Percentiles rank a stretch among this genome's conserved stretches.
Evolutionary conservation across 2,797 vertebrate genomes (phyloP).

Genomic region (Betta splendens): DNA sequence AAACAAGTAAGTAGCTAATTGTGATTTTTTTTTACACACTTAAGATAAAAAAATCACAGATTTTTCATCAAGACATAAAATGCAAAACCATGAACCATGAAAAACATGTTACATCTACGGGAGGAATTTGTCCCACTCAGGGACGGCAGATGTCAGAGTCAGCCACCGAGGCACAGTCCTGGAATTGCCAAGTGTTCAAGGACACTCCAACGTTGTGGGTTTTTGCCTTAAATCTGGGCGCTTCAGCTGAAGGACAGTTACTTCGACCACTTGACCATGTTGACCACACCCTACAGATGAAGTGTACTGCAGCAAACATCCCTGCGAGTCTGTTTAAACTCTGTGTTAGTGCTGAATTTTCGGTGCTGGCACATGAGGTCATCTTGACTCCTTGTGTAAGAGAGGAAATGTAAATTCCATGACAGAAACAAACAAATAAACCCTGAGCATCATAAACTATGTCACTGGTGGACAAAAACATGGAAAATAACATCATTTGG

Average conservation of each 20-base stretch:
- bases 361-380: constrained; percentile 54
- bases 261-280: constrained; percentile 55
- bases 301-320: constrained; percentile 49
- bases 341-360: constrained; percentile 49
- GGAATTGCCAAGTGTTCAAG: constrained; percentile 35
- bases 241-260: constrained; percentile 48
- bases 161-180: constrained; percentile 15
- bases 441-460: constrained; percentile 66
- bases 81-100: no score
- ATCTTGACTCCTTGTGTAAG: constrained; percentile 58
- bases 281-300: constrained; percentile 63
- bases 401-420: constrained; percentile 77
- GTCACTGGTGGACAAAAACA: constrained; percentile 64
- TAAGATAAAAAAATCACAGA: no score
- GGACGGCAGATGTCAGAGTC: constrained; percentile 17
- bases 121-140: constrained; percentile 13
- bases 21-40: no score
- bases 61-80: no score
- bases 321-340: constrained; percentile 37
- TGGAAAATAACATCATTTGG: constrained; percentile 77
- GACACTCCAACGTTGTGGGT: constrained; percentile 24
- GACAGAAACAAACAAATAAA: constrained; percentile 80
- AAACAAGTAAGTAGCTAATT: background rate
- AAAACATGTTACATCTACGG: constrained; percentile 22
- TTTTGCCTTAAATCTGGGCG: constrained; percentile 26